These are phyloP conservation scores for Empidonax traillii DNA, from an alignment of 2,113 vertebrate species.

Conservation along the genomic window DNA sequence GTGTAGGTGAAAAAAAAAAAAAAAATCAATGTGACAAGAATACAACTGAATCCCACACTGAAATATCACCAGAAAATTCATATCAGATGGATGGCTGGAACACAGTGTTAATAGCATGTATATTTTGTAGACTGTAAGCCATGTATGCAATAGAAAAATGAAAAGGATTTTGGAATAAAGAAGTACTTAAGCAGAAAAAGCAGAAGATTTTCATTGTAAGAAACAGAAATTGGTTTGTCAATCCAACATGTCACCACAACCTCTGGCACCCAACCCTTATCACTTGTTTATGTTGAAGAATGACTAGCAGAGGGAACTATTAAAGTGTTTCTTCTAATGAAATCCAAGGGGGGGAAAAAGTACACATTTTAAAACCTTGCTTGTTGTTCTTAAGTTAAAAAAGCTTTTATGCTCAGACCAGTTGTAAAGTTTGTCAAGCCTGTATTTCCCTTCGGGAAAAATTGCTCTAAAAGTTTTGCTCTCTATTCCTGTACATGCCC, in stretches of 20 bases:
- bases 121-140: neutral
- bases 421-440: constrained; percentile 28
- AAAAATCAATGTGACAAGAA: neutral
- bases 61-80: neutral
- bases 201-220: neutral
- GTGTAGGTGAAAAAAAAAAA: neutral
- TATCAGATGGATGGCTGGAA: neutral
- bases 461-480: neutral
- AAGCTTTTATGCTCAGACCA: constrained; percentile 3
- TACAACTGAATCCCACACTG: neutral
- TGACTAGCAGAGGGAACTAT: neutral
- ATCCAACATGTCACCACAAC: neutral
- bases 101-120: neutral
- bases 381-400: constrained; percentile 20
- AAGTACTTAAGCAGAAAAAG: neutral
- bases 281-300: constrained; percentile 11
- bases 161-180: neutral
- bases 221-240: neutral
- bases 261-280: neutral
- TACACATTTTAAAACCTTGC: neutral
- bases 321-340: constrained; percentile 27
- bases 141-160: neutral
- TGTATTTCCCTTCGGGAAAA: neutral
- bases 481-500: neutral
- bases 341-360: neutral